A percentile compares a stretch with the other conserved stretches of the same genome.
These are phyloP conservation scores for Heterotilapia buettikoferi DNA, from an alignment of 2,113 vertebrate species.

Conservation along the genomic window DNA sequence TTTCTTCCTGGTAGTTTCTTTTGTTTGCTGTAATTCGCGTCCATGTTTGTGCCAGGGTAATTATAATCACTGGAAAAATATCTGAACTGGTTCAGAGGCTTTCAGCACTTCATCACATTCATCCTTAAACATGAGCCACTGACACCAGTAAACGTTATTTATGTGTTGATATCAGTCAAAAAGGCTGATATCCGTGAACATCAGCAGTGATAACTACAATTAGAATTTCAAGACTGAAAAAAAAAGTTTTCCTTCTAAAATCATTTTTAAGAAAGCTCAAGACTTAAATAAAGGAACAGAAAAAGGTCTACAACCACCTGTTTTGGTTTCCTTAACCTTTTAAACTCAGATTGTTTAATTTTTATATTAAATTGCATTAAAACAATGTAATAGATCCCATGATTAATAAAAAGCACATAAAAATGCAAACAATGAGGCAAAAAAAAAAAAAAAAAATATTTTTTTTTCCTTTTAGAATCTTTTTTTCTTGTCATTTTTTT, in stretches of 20 bases:
- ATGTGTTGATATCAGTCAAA: not conserved
- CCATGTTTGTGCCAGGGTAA: not conserved
- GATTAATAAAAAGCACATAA: not conserved
- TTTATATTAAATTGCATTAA: not conserved
- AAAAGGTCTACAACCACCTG: not conserved
- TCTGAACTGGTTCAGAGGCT: not conserved
- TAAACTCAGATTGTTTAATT: not conserved
- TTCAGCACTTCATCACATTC: not conserved
- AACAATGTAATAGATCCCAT: not conserved
- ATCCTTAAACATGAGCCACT: not conserved
- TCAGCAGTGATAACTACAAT: not conserved
- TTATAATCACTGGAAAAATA: not conserved
- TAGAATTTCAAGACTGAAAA: not conserved
- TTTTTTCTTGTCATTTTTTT: too few species aligned
- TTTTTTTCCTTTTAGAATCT: too few species aligned
- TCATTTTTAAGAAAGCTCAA: not conserved
- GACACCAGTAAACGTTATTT: not conserved
- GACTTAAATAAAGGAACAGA: fast-evolving
- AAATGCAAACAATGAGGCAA: not conserved
- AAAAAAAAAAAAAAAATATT: not conserved
- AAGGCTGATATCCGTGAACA: not conserved
- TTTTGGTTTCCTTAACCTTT: fast-evolving
- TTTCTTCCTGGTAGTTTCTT: not conserved
- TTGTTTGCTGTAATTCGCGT: not conserved
- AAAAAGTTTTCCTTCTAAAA: not conserved